These are phyloP conservation scores for Polietes domitor DNA, from an alignment of 2,888 invertebrate genomes.

Conservation along the genomic window DNA sequence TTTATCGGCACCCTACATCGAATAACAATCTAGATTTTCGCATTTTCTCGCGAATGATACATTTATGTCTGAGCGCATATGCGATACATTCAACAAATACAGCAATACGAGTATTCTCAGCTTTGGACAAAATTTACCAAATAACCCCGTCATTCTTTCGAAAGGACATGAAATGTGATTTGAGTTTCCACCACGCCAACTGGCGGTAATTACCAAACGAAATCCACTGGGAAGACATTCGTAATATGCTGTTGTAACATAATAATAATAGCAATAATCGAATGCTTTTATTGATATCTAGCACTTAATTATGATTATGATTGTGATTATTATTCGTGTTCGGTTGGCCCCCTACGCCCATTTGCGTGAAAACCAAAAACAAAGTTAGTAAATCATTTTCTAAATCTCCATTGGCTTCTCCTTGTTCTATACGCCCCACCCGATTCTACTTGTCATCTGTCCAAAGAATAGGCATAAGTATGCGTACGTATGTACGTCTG, in stretches of 20 bases:
- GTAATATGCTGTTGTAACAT: background rate
- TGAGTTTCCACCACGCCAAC: no score
- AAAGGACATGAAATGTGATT: no score
- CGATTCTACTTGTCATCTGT: background rate
- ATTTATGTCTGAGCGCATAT: no score
- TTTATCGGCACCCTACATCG: no score
- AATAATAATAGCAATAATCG: background rate
- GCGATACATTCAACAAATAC: no score
- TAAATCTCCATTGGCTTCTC: background rate
- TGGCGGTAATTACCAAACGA: background rate
- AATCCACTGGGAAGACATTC: background rate
- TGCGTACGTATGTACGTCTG: background rate
- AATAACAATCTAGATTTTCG: no score
- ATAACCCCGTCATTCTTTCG: no score
- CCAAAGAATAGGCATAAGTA: background rate
- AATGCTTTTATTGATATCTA: background rate
- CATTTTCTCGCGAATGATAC: no score
- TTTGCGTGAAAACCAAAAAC: background rate
- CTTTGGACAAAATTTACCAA: no score
- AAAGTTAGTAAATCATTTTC: background rate
- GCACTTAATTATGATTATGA: constrained; percentile 17
- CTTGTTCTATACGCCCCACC: background rate
- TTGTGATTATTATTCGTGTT: background rate
- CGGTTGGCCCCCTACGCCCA: background rate
- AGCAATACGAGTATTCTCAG: no score